A percentile compares a stretch with the other conserved stretches of the same genome.
These are phyloP conservation scores for Liopterus haemorrhoidalis DNA, from an alignment of 2,888 invertebrate species.

Conservation along the genomic window DNA sequence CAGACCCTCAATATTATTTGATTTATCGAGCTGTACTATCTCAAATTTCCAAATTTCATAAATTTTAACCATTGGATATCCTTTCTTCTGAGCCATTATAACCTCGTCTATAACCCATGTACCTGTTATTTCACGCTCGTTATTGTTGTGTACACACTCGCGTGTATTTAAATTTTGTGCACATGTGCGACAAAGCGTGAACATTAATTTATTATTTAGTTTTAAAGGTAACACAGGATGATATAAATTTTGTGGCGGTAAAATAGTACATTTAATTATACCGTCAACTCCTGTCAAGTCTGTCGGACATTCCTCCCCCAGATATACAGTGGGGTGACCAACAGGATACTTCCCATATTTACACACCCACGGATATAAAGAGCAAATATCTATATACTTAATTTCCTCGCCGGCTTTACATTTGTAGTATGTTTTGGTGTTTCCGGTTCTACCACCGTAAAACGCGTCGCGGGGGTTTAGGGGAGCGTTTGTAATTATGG, in stretches of 20 bases:
- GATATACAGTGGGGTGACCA: slow-evolving; percentile 31
- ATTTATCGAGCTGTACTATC: slow-evolving; percentile 27
- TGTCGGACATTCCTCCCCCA: slow-evolving; percentile 23
- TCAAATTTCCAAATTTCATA: slow-evolving; percentile 39
- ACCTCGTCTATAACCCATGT: slow-evolving; percentile 41
- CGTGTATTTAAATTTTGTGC: slow-evolving; percentile 31
- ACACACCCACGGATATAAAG: slow-evolving; percentile 33
- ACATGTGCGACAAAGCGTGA: slow-evolving; percentile 39
- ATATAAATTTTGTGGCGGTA: slow-evolving; percentile 25
- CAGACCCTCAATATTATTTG: slow-evolving; percentile 31
- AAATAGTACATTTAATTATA: slow-evolving; percentile 2
- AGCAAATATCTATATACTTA: slow-evolving; percentile 31
- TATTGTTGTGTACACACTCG: slow-evolving; percentile 36
- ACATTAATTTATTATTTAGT: slow-evolving; percentile 36
- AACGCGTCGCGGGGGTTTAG: slow-evolving; percentile 29
- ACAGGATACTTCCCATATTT: slow-evolving; percentile 31
- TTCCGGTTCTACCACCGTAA: slow-evolving; percentile 31
- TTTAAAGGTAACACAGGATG: slow-evolving; percentile 35
- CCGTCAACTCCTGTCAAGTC: background rate
- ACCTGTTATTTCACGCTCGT: slow-evolving; percentile 27
- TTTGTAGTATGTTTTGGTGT: slow-evolving; percentile 20
- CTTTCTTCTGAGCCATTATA: slow-evolving; percentile 34
- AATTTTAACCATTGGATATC: slow-evolving; percentile 37
- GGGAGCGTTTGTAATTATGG: background rate
- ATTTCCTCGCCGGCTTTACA: slow-evolving; percentile 17